Evolutionary conservation across 2,797 vertebrate genomes (phyloP), one percentile per base, ranked within the genome.

Genomic region (Linurgus olivaceus): DNA sequence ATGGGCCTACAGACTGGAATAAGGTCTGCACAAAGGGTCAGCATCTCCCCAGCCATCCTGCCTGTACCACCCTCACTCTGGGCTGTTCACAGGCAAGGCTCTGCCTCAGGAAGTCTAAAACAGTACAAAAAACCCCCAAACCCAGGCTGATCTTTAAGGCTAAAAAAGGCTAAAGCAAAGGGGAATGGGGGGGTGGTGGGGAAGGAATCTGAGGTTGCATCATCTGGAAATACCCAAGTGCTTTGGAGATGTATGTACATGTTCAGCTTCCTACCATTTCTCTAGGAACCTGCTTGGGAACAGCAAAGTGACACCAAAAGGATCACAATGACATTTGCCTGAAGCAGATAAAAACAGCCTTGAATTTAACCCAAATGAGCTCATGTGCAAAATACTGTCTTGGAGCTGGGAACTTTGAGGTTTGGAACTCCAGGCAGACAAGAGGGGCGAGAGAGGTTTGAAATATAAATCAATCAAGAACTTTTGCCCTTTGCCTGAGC

Each of bases 161-260:
- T 86, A 90, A 72, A 94, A 86, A 72, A 65, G 68, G 59, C 76
- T 89, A 66, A 91, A 91, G 70, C 44, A 72, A 58, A 96, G n/a
- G 62, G 62, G 78, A 90, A 91, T 4, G 1, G 52, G 52, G 52
- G 75, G 58, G 86, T 92, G 83, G 57, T 74, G 62, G 68, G 72
- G 54, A 94, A 96, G 85, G 87, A 97, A 93, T 95, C 79, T 86
- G 82, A 79, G 73, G 82, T 91, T 95, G 91, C 92, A 93, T 96
- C 95, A 96, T 67, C 94, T 95, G 95, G 95, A 96, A 96, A 94
- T 94, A 96, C 96, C 91, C 87, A 1, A 86, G 73, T 50, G 51
- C 51, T 86, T 57, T 0, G 3, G 95, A 97, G 92, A 81, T 92
- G 95, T 96, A 93, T 9, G 40, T 91, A 93, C 94, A 90, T 73